Percentiles rank a stretch among this genome's conserved stretches.
Conservation (phyloP, 1,140 invertebrate species). For the Eubasilissa regina region DNA sequence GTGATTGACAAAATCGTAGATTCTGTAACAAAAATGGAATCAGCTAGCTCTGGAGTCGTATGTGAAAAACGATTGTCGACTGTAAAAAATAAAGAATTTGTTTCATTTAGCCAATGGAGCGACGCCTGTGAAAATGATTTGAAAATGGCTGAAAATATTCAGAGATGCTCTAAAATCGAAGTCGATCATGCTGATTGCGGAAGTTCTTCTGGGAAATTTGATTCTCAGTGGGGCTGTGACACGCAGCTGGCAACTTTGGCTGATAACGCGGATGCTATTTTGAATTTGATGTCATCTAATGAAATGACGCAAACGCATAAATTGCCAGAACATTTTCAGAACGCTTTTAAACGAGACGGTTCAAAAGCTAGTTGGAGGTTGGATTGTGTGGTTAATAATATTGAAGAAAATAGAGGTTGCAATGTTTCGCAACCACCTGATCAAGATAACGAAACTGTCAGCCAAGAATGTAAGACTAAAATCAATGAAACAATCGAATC, state of each 20-base stretch:
- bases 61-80: not conserved
- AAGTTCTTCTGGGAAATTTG: slow-evolving; percentile 29
- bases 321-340: too few relatives aligned
- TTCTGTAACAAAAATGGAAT: slow-evolving; percentile 5
- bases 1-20: slow-evolving; percentile 20
- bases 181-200: too few relatives aligned
- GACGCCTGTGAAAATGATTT: slow-evolving; percentile 1
- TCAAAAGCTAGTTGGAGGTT: too few relatives aligned
- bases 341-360: too few relatives aligned
- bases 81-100: not conserved
- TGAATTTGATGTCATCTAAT: slow-evolving; percentile 32
- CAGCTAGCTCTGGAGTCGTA: not conserved
- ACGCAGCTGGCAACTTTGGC: slow-evolving; percentile 46
- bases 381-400: too few relatives aligned
- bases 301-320: too few relatives aligned
- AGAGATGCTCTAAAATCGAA: not conserved
- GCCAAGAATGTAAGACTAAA: too few relatives aligned
- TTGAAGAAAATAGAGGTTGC: too few relatives aligned
- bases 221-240: slow-evolving; percentile 51
- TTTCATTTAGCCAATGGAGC: slow-evolving; percentile 10
- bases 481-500: too few relatives aligned
- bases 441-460: too few relatives aligned
- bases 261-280: slow-evolving; percentile 51
- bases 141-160: not conserved
- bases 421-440: too few relatives aligned